These are phyloP conservation scores for Protobothrops mucrosquamatus DNA, from an alignment of 2,113 vertebrate genomes.

Conservation along the genomic window DNA sequence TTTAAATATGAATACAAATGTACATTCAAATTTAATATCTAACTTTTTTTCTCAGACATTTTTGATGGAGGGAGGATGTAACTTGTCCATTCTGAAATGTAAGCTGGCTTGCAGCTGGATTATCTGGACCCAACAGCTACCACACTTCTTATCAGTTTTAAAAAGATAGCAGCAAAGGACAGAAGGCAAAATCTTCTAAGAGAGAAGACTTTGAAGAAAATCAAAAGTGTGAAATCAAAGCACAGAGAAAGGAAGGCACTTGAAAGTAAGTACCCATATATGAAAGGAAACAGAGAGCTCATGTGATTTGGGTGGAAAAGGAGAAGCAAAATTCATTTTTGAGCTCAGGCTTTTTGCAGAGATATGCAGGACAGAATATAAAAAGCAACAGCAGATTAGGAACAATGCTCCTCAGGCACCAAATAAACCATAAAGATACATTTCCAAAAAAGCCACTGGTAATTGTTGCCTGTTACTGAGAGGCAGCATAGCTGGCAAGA, in stretches of 20 bases:
- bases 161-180: neutral
- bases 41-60: neutral
- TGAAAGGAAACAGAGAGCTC: neutral
- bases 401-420: neutral
- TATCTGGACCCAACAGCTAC: neutral
- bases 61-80: neutral
- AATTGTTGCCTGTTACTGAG: neutral
- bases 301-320: neutral
- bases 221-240: neutral
- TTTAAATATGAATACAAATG: neutral
- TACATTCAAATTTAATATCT: neutral
- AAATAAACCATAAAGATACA: neutral
- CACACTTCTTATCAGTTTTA: neutral
- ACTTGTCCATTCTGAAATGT: neutral
- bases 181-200: neutral
- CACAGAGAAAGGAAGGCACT: neutral
- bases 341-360: conserved; percentile 25
- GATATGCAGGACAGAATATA: neutral
- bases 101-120: neutral
- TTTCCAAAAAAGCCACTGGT: conserved; percentile 23
- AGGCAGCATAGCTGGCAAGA: conserved; percentile 37
- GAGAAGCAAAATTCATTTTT: neutral
- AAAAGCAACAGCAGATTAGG: neutral
- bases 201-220: neutral
- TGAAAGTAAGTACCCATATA: neutral